phyloP scores from a whole-genome alignment of 2,797 vertebrate genomes.

The Erethizon dorsatum region DNA sequence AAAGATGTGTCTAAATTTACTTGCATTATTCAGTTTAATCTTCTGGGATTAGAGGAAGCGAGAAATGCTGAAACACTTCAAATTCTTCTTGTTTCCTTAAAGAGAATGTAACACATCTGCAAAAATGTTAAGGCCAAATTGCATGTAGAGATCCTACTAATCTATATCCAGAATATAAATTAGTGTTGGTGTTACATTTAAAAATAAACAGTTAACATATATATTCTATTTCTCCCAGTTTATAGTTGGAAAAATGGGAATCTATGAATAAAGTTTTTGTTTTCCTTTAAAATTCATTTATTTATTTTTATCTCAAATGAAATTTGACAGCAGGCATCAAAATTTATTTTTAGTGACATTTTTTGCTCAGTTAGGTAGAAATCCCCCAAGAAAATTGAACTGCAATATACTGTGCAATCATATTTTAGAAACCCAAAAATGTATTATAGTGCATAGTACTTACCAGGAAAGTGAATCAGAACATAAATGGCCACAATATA shows the following conservation, averaged over 20 bases:
- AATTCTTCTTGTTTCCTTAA: constrained; percentile 35
- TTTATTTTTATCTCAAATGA: constrained; percentile 33
- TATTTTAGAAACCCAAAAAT: not conserved
- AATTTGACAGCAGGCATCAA: not conserved
- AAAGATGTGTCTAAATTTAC: constrained; percentile 38
- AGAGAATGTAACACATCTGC: not conserved
- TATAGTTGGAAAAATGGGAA: not conserved
- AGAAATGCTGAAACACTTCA: not conserved
- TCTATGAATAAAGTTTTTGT: not conserved
- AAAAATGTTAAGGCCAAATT: constrained; percentile 36
- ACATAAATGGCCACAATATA: not conserved
- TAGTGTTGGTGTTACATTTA: not conserved
- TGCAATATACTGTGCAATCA: too few species aligned
- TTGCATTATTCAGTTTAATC: constrained; percentile 62
- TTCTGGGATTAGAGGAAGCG: not conserved
- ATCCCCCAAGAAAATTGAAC: not conserved
- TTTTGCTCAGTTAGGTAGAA: not conserved
- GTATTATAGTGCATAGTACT: not conserved
- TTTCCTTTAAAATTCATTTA: not conserved
- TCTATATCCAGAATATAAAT: not conserved
- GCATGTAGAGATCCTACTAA: not conserved
- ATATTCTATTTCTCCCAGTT: not conserved
- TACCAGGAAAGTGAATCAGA: not conserved
- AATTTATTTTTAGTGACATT: not conserved
- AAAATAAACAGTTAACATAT: constrained; percentile 47